These are phyloP conservation scores for Tetramorium simillimum DNA, from an alignment of 1,140 invertebrate species.

Conservation along the genomic window DNA sequence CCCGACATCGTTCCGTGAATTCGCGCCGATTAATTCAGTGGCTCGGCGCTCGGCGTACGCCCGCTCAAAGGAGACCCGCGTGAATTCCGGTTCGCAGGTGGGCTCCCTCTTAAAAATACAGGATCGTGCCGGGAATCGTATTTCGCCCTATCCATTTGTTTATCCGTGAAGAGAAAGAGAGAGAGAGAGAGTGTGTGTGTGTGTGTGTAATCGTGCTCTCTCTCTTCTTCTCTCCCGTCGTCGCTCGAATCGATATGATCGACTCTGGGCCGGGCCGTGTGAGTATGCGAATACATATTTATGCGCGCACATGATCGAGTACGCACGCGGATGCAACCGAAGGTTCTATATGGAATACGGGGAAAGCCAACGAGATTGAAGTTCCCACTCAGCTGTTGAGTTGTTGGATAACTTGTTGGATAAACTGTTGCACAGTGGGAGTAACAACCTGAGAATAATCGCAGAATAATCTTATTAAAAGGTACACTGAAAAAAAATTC, in stretches of 20 bases:
- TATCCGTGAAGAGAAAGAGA: not conserved
- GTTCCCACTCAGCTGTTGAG: not conserved
- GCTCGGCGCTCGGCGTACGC: not conserved
- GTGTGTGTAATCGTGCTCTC: no score
- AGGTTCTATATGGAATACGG: not conserved
- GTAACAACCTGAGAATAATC: not conserved
- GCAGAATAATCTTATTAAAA: not conserved
- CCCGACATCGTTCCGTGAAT: slow-evolving; percentile 10
- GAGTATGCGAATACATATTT: slow-evolving; percentile 48
- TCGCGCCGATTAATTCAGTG: slow-evolving; percentile 42
- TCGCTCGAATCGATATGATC: not conserved
- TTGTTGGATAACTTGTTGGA: not conserved
- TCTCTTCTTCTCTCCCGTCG: not conserved
- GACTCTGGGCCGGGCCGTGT: not conserved
- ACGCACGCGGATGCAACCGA: not conserved
- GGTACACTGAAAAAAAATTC: no score
- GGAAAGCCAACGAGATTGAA: slow-evolving; percentile 1
- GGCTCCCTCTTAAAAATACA: slow-evolving; percentile 28
- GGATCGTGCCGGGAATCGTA: slow-evolving; percentile 42
- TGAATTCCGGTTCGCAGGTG: slow-evolving; percentile 26
- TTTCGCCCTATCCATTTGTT: slow-evolving; percentile 30
- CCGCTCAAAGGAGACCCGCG: slow-evolving; percentile 16
- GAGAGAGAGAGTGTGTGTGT: no score
- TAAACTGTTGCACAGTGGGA: not conserved
- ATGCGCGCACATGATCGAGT: slow-evolving; percentile 31